Conservation (phyloP, 2,888 invertebrate species). For the Pollenia angustigena region DNA sequence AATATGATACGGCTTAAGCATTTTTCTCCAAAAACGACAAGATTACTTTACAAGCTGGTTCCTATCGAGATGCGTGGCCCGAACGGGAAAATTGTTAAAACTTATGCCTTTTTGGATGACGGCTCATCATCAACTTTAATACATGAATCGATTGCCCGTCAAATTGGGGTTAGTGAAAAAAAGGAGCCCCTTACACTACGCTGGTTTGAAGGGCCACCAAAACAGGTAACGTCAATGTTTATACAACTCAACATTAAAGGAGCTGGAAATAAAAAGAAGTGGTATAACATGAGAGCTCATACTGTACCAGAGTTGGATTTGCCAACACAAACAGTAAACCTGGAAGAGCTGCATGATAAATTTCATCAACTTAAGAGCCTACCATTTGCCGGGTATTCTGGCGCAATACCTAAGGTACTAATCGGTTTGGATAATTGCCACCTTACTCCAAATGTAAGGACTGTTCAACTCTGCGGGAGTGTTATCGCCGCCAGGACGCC, state of each 20-base stretch:
- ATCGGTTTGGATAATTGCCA: background rate
- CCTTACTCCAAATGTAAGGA: background rate
- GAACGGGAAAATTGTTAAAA: background rate
- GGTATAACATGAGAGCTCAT: background rate
- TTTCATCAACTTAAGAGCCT: background rate
- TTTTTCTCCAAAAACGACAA: background rate
- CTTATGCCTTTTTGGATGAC: constrained; percentile 13
- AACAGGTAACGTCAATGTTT: background rate
- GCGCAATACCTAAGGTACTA: background rate
- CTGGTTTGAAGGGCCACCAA: background rate
- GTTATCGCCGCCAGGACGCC: background rate
- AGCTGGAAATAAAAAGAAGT: background rate
- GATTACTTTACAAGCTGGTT: background rate
- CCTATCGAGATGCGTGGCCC: constrained; percentile 10
- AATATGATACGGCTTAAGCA: background rate
- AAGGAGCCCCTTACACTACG: background rate
- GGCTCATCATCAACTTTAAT: constrained; percentile 10
- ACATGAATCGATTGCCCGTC: background rate
- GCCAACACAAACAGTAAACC: background rate
- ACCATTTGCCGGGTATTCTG: background rate
- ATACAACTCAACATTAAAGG: background rate
- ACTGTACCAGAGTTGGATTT: constrained; percentile 8
- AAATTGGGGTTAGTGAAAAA: background rate
- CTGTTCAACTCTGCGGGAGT: background rate
- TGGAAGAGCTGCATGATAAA: background rate